These are phyloP conservation scores for Melieria picta DNA, from an alignment of 2,888 invertebrate species.

Conservation along the genomic window DNA sequence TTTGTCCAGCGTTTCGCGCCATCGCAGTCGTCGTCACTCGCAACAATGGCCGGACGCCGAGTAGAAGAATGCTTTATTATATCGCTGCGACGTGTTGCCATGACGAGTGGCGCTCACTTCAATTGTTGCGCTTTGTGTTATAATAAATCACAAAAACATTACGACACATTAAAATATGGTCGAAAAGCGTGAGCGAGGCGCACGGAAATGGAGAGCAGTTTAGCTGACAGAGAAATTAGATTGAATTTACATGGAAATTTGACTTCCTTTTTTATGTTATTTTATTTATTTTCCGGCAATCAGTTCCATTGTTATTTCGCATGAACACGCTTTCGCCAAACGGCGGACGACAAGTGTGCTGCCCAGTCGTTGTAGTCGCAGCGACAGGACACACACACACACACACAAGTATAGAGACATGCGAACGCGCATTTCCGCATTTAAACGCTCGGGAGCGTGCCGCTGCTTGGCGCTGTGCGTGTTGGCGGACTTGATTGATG, in stretches of 20 bases:
- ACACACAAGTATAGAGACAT: not conserved
- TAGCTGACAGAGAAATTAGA: conserved; percentile 1
- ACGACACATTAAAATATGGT: conserved; percentile 10
- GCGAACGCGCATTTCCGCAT: not conserved
- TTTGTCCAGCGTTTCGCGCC: too few relatives aligned
- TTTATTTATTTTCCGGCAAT: too few relatives aligned
- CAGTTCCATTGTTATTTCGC: too few relatives aligned
- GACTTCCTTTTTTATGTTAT: not conserved
- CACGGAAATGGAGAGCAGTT: not conserved
- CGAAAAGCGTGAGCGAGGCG: not conserved
- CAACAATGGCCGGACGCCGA: not conserved
- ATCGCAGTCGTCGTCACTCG: conserved; percentile 7
- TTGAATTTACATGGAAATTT: conserved; percentile 5
- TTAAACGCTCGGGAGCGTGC: not conserved
- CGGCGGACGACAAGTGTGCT: too few relatives aligned
- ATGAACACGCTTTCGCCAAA: too few relatives aligned
- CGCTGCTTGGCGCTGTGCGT: not conserved
- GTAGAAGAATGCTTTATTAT: conserved; percentile 25
- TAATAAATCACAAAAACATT: conserved; percentile 27
- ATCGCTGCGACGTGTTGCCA: conserved; percentile 23
- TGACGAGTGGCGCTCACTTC: conserved; percentile 20
- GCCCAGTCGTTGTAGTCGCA: too few relatives aligned
- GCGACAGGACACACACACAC: not conserved
- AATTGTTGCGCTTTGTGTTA: conserved; percentile 11
- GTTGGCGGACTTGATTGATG: conserved; percentile 13